A percentile compares a stretch with the other conserved stretches of the same genome.
phyloP scores from a whole-genome alignment of 2,113 vertebrate genomes.

The Noctilio leporinus region DNA sequence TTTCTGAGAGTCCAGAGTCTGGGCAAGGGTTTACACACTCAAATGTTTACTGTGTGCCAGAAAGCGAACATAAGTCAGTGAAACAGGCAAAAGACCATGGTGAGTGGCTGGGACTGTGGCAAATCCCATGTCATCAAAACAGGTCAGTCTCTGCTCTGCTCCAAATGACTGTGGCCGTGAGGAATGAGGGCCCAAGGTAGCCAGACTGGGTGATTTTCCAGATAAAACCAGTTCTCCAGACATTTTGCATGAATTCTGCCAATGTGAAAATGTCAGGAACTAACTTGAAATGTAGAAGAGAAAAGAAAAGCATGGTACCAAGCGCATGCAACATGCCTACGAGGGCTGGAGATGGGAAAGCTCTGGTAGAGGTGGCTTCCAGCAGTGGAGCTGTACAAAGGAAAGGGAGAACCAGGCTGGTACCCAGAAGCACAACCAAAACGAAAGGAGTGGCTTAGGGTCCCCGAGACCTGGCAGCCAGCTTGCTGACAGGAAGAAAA shows the following conservation, averaged over 20 bases:
- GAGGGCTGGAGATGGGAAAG: not conserved
- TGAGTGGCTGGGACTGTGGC: not conserved
- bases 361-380: rapidly evolving
- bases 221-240: not conserved
- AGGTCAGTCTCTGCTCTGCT: not conserved
- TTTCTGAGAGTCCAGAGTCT: not conserved
- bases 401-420: not conserved
- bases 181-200: not conserved
- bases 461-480: not conserved
- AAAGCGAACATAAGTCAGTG: not conserved
- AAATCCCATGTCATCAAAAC: not conserved
- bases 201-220: not conserved
- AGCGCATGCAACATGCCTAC: not conserved
- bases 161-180: not conserved
- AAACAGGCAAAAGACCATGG: not conserved
- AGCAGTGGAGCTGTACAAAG: not conserved
- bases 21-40: not conserved
- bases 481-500: not conserved
- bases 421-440: not conserved
- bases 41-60: not conserved
- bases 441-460: not conserved
- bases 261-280: not conserved
- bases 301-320: not conserved
- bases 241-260: not conserved
- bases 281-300: not conserved